Conservation (phyloP, 2,888 invertebrate genomes). For the Tyria jacobaeae region DNA sequence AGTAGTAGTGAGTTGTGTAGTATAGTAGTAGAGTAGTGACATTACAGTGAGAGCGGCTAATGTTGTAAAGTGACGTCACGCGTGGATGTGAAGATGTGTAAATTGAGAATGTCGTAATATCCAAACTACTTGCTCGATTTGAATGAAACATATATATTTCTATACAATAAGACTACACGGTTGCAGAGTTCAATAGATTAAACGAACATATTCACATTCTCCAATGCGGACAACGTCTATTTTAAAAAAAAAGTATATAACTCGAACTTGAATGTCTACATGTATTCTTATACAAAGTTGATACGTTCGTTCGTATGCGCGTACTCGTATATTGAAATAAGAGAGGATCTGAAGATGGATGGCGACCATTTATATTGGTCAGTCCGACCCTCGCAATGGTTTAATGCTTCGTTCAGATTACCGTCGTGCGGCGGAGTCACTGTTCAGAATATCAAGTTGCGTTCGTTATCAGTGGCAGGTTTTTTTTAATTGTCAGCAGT, state of each 20-base stretch:
- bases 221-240: no score
- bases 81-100: no score
- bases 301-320: constrained; percentile 29
- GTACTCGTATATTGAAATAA: constrained; percentile 59
- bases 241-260: background rate
- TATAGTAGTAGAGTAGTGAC: no score
- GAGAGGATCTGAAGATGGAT: constrained; percentile 67
- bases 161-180: no score
- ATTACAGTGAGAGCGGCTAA: no score
- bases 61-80: no score
- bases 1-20: no score
- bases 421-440: background rate
- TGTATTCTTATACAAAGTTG: constrained; percentile 4
- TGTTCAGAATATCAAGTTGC: constrained; percentile 1
- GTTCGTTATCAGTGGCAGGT: background rate
- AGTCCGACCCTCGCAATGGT: constrained; percentile 59
- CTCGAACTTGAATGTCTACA: background rate
- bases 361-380: constrained; percentile 68
- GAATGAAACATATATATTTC: no score
- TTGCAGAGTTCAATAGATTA: no score
- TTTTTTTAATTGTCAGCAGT: background rate
- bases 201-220: no score
- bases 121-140: no score
- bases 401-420: constrained; percentile 30
- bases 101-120: no score